Conservation (phyloP, 2,888 invertebrate genomes). For the Agriopis marginaria region DNA sequence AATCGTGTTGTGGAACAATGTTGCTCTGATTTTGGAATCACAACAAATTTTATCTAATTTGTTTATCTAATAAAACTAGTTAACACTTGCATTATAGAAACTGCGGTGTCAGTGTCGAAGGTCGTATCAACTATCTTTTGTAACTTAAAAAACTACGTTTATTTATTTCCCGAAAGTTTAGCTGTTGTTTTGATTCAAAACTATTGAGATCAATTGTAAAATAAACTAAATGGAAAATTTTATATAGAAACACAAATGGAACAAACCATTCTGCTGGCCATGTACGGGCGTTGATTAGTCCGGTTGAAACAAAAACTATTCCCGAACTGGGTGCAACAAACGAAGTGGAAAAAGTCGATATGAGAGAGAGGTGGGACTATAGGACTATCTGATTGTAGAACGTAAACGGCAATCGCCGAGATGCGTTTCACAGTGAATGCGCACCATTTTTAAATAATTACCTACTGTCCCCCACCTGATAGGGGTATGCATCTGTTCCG, state of each 20-base stretch:
- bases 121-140: background rate
- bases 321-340: slow-evolving; percentile 78
- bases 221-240: slow-evolving; percentile 58
- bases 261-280: slow-evolving; percentile 64
- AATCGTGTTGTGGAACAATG: slow-evolving; percentile 35
- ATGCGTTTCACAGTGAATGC: slow-evolving; percentile 78
- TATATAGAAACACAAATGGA: slow-evolving; percentile 61
- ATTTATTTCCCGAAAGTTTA: slow-evolving; percentile 16
- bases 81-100: background rate
- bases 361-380: slow-evolving; percentile 57
- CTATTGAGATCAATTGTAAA: slow-evolving; percentile 49
- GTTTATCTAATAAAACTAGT: slow-evolving; percentile 10
- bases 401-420: slow-evolving; percentile 79
- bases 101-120: background rate
- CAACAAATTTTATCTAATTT: slow-evolving; percentile 27
- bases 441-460: slow-evolving; percentile 77
- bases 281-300: slow-evolving; percentile 82
- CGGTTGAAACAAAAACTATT: slow-evolving; percentile 82
- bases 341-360: slow-evolving; percentile 85
- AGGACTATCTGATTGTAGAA: slow-evolving; percentile 77
- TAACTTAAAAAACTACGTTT: background rate
- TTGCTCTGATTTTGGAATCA: slow-evolving; percentile 34
- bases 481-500: slow-evolving; percentile 46
- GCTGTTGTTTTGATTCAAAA: slow-evolving; percentile 44
- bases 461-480: slow-evolving; percentile 53